Evolutionary conservation across 92 coral and sea anemone genomes (phyloP).

Genomic region (Porites divaricata): DNA sequence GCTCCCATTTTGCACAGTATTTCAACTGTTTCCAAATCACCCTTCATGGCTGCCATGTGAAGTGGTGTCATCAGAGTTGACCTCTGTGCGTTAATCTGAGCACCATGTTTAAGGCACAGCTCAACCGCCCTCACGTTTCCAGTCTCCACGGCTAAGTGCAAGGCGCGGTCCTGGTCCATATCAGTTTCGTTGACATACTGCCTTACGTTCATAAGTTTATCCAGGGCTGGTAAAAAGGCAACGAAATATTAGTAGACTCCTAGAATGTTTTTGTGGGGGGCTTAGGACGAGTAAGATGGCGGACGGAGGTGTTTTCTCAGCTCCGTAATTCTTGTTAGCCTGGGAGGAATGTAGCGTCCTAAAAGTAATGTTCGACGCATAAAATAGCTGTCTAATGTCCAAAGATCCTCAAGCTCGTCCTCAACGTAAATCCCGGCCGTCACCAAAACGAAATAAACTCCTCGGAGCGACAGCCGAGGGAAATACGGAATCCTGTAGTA

Average conservation of each 20-base stretch:
- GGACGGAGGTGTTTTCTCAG: too few relatives aligned
- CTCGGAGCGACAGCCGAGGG: too few relatives aligned
- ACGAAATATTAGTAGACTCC: not conserved
- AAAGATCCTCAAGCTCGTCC: too few relatives aligned
- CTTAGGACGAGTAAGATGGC: too few relatives aligned
- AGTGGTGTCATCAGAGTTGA: slow-evolving; percentile 63
- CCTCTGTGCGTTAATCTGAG: slow-evolving; percentile 67
- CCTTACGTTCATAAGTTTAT: slow-evolving; percentile 11
- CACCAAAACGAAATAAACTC: too few relatives aligned
- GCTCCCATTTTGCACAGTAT: slow-evolving; percentile 64
- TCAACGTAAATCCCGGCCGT: too few relatives aligned
- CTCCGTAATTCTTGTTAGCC: too few relatives aligned
- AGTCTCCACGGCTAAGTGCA: slow-evolving; percentile 64
- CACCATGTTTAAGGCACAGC: slow-evolving; percentile 63
- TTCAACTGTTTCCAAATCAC: slow-evolving; percentile 62
- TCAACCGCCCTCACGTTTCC: slow-evolving; percentile 58
- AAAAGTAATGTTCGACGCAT: too few relatives aligned
- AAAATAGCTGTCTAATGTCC: too few relatives aligned
- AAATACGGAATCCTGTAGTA: too few relatives aligned
- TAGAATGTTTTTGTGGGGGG: too few relatives aligned
- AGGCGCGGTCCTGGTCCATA: slow-evolving; percentile 59
- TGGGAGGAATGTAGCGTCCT: too few relatives aligned
- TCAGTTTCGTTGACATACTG: slow-evolving; percentile 62
- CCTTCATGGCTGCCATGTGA: slow-evolving; percentile 86
- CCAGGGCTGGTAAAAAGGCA: slow-evolving; percentile 4